Evolutionary conservation across 1,140 invertebrate genomes (phyloP).

Genomic region (Anoplolepis gracilipes): DNA sequence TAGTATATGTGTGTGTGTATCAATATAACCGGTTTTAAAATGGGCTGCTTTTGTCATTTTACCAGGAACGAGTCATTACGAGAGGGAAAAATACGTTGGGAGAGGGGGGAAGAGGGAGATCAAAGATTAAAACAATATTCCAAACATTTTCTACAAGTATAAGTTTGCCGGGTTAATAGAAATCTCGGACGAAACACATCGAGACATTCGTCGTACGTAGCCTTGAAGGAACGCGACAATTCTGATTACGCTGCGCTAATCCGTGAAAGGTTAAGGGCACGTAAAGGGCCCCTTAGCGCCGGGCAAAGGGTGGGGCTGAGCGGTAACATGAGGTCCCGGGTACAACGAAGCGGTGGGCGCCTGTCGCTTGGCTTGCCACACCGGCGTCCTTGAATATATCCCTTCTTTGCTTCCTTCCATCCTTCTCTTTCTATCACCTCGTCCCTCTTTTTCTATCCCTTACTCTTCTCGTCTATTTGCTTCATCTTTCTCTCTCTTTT

Average conservation of each 20-base stretch:
- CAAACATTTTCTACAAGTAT: neutral
- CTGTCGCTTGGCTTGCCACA: conserved; percentile 70
- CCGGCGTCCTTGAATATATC: conserved; percentile 73
- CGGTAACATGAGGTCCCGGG: conserved; percentile 52
- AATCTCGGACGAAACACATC: neutral
- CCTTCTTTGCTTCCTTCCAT: conserved; percentile 32
- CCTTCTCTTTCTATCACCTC: conserved; percentile 16
- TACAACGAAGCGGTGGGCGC: conserved; percentile 56
- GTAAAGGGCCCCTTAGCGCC: conserved; percentile 64
- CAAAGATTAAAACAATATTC: neutral
- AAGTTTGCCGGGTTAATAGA: conserved; percentile 8
- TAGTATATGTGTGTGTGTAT: neutral
- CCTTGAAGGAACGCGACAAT: conserved; percentile 46
- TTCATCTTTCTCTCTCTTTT: conserved; percentile 26
- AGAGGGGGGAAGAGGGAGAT: no score
- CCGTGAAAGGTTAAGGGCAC: conserved; percentile 62
- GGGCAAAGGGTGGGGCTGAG: conserved; percentile 19
- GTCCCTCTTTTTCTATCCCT: neutral
- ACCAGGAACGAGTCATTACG: neutral
- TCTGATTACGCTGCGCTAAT: neutral
- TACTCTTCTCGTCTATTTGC: neutral
- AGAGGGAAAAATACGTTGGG: neutral
- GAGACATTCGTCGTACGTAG: conserved; percentile 8
- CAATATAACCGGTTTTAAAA: conserved; percentile 44
- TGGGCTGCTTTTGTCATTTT: conserved; percentile 34